These are phyloP conservation scores for Coleophora flavipennella DNA, from an alignment of 2,888 invertebrate species.

Conservation along the genomic window DNA sequence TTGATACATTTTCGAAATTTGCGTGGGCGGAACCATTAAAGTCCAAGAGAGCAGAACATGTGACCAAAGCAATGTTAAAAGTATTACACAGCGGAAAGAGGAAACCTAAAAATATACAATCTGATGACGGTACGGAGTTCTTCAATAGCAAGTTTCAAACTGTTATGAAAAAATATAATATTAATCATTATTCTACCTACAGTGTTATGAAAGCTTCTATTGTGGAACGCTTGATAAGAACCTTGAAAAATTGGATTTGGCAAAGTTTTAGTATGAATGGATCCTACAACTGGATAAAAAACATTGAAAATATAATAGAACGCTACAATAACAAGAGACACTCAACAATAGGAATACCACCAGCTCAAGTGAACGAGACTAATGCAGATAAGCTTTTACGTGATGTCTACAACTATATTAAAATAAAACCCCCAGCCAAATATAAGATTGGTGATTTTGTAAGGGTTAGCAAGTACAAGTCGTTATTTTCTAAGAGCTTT, in stretches of 20 bases:
- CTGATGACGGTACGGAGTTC: constrained; percentile 17
- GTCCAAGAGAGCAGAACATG: constrained; percentile 5
- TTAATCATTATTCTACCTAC: constrained; percentile 14
- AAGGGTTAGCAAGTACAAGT: constrained; percentile 19
- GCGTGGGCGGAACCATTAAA: constrained; percentile 11
- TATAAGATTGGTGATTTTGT: constrained; percentile 16
- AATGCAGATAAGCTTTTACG: neutral
- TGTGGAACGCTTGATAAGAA: constrained; percentile 7
- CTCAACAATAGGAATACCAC: neutral
- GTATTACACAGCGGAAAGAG: neutral
- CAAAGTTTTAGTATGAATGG: no score
- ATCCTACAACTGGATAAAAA: no score
- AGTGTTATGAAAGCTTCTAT: constrained; percentile 13
- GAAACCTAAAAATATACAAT: constrained; percentile 14
- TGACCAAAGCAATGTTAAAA: neutral
- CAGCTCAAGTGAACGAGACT: neutral
- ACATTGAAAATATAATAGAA: neutral
- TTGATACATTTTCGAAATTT: constrained; percentile 12
- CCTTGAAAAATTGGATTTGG: neutral
- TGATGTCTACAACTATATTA: no score
- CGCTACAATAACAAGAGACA: neutral
- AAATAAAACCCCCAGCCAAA: neutral
- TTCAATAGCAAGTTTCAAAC: constrained; percentile 21
- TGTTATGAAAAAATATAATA: constrained; percentile 21
- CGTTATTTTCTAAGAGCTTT: constrained; percentile 19